phyloP scores from a whole-genome alignment of 2,797 vertebrate species.

The Malurus splendens region DNA sequence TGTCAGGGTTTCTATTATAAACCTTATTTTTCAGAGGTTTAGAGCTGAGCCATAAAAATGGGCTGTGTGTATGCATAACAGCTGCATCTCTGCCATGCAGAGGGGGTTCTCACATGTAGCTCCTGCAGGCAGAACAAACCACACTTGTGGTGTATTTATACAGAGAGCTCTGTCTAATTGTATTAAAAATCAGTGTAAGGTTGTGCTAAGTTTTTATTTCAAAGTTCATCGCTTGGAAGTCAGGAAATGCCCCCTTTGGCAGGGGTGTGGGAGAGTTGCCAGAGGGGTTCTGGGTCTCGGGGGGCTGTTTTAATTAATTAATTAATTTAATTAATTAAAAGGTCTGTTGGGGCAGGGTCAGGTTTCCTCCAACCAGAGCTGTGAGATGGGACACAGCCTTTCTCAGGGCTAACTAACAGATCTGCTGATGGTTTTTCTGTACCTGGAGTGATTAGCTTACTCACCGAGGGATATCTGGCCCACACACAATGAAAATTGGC shows the following conservation, averaged over 20 bases:
- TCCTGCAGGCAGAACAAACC: neutral
- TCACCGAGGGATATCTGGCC: neutral
- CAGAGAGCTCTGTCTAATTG: neutral
- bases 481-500: neutral
- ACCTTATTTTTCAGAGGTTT: constrained; percentile 72
- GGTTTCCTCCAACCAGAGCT: neutral
- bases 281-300: neutral
- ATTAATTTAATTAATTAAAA: no score
- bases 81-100: neutral
- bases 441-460: neutral
- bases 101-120: neutral
- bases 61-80: neutral
- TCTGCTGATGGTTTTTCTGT: neutral
- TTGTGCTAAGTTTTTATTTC: neutral
- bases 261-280: neutral
- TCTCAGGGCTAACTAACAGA: fast-evolving
- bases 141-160: neutral
- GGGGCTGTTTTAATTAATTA: neutral
- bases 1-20: constrained; percentile 74
- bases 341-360: fast-evolving
- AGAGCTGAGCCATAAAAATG: constrained; percentile 63
- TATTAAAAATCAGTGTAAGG: neutral
- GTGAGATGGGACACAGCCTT: neutral
- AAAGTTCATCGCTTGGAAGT: neutral
- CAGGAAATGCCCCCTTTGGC: neutral